Evolutionary conservation across 2,888 invertebrate species (phyloP).

Genomic region (Chromoteleia sp.): DNA sequence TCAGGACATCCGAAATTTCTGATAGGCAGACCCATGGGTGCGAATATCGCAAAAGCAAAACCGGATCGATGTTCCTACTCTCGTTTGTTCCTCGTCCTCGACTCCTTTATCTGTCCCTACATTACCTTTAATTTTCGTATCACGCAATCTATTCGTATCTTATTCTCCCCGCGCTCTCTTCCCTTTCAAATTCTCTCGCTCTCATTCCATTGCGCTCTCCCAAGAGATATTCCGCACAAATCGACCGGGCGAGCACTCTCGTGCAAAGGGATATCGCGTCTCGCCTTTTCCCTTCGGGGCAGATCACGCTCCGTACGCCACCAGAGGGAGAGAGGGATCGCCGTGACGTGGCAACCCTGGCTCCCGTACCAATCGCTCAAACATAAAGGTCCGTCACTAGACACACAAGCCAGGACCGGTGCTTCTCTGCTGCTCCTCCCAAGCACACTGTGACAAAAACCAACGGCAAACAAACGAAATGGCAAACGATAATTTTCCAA

Average conservation of each 20-base stretch:
- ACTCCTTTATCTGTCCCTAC: constrained; percentile 29
- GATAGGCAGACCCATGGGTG: background rate
- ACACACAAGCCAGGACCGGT: constrained; percentile 56
- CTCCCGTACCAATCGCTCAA: constrained; percentile 62
- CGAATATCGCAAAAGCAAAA: constrained; percentile 4
- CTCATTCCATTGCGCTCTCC: constrained; percentile 37
- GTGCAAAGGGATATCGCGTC: constrained; percentile 52
- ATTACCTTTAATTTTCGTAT: constrained; percentile 40
- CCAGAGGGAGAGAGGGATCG: constrained; percentile 53
- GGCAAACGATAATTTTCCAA: background rate
- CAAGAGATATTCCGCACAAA: constrained; percentile 67
- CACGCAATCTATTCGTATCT: constrained; percentile 44
- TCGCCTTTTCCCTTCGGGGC: constrained; percentile 67
- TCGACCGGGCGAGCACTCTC: constrained; percentile 72
- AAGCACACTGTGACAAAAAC: constrained; percentile 22
- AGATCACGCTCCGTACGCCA: constrained; percentile 50
- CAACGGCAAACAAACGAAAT: constrained; percentile 5
- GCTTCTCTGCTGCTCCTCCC: constrained; percentile 51
- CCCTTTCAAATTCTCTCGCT: constrained; percentile 52
- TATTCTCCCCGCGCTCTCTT: constrained; percentile 42
- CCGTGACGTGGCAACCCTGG: constrained; percentile 67
- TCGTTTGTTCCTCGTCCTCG: constrained; percentile 11
- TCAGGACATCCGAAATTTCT: background rate
- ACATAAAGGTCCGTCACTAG: constrained; percentile 55
- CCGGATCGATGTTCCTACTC: constrained; percentile 16